Evolutionary conservation across 2,113 vertebrate genomes (phyloP).

Genomic region (Jaculus jaculus): DNA sequence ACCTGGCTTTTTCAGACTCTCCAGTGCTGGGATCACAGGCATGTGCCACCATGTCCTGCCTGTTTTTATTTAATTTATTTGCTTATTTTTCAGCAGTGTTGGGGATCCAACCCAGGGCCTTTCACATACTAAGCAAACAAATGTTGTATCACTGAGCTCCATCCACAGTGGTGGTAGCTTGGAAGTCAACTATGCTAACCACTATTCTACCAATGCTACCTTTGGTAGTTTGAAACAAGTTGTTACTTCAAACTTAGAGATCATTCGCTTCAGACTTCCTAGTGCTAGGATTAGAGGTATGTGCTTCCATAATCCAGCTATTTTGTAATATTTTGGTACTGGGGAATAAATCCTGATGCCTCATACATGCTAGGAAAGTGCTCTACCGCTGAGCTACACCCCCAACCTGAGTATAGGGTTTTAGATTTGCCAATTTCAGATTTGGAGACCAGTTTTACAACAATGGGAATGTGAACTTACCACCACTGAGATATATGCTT

Average conservation of each 20-base stretch:
- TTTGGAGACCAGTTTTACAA: not conserved
- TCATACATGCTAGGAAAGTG: not conserved
- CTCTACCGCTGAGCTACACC: not conserved
- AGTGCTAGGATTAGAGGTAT: not conserved
- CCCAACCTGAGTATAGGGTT: not conserved
- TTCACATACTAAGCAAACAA: not conserved
- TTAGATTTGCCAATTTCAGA: not conserved
- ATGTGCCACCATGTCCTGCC: not conserved
- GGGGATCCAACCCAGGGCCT: not conserved
- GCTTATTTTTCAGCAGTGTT: not conserved
- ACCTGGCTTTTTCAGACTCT: not conserved
- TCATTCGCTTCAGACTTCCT: not conserved
- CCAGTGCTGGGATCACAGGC: not conserved
- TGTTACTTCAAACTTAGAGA: not conserved
- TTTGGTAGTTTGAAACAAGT: no score
- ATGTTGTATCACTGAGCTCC: not conserved
- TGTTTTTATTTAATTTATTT: not conserved
- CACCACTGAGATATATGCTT: not conserved
- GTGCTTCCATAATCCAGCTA: not conserved
- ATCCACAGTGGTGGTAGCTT: not conserved
- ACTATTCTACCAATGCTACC: no score
- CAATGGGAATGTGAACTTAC: not conserved
- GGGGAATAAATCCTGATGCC: not conserved
- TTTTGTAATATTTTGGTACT: not conserved
- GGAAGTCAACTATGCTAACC: no score